A percentile compares a stretch with the other conserved stretches of the same genome.
Conservation (phyloP, 2,888 invertebrate genomes). For the Eupsilia transversa region DNA sequence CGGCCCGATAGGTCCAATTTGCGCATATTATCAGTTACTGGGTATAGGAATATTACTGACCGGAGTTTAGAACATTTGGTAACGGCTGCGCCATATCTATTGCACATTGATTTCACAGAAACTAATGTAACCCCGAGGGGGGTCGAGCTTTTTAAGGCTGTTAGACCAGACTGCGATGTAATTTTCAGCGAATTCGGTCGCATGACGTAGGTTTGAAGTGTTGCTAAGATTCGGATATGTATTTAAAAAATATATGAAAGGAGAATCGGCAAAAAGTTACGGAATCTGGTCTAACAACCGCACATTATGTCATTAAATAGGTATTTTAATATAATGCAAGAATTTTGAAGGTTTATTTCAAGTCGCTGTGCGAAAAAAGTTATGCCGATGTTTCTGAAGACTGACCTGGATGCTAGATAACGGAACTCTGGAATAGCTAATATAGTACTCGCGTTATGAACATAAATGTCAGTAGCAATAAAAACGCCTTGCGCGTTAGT, state of each 20-base stretch:
- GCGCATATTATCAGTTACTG: conserved; percentile 88
- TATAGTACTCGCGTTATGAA: no score
- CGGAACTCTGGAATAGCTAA: no score
- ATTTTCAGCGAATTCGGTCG: conserved; percentile 67
- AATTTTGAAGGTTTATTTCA: no score
- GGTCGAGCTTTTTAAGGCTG: conserved; percentile 90
- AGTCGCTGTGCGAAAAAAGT: no score
- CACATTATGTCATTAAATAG: neutral
- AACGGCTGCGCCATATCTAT: conserved; percentile 90
- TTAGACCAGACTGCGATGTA: conserved; percentile 91
- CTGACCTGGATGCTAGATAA: no score
- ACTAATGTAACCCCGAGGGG: conserved; percentile 92
- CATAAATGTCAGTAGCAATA: no score
- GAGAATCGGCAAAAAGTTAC: neutral
- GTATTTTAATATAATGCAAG: no score
- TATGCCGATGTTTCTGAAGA: no score
- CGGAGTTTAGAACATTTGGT: conserved; percentile 91
- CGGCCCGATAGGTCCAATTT: conserved; percentile 86
- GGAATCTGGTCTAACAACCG: no score
- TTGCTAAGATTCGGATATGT: neutral
- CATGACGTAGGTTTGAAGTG: neutral
- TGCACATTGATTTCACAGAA: conserved; percentile 92
- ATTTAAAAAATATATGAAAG: neutral
- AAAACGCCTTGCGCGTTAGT: no score
- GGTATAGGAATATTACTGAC: conserved; percentile 92